Evolutionary conservation across 2,888 invertebrate genomes (phyloP).

Genomic region (Brenthis hecate): DNA sequence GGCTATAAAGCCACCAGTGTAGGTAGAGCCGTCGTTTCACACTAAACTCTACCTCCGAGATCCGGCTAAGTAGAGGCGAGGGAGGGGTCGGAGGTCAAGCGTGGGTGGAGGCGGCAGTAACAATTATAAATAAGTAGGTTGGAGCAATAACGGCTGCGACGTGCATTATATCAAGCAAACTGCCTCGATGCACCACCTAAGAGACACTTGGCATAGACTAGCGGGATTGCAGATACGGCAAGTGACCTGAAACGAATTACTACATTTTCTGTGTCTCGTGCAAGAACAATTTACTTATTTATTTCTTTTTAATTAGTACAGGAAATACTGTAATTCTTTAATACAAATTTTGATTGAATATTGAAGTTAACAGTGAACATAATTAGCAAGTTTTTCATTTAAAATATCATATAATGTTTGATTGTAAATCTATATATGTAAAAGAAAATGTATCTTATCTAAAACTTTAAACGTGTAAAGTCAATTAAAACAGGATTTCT

Average conservation of each 20-base stretch:
- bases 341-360: too few relatives aligned
- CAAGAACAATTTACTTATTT: background rate
- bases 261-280: background rate
- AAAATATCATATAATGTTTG: too few relatives aligned
- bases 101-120: slow-evolving; percentile 61
- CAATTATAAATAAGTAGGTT: slow-evolving; percentile 81
- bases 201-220: slow-evolving; percentile 62
- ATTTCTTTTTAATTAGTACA: background rate
- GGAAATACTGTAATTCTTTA: background rate
- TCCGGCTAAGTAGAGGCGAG: slow-evolving; percentile 37
- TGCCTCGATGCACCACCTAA: slow-evolving; percentile 77
- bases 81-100: slow-evolving; percentile 49
- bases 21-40: slow-evolving; percentile 39
- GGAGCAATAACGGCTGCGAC: slow-evolving; percentile 77
- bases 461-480: too few relatives aligned
- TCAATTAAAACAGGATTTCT: too few relatives aligned
- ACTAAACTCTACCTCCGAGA: slow-evolving; percentile 29
- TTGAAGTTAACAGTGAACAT: too few relatives aligned
- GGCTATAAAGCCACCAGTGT: slow-evolving; percentile 43
- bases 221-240: slow-evolving; percentile 38
- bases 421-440: too few relatives aligned
- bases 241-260: slow-evolving; percentile 11
- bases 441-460: too few relatives aligned
- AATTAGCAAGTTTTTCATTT: too few relatives aligned
- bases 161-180: slow-evolving; percentile 80